Evolutionary conservation across 2,888 invertebrate species (phyloP).

Genomic region (Cataglyphis cursor): DNA sequence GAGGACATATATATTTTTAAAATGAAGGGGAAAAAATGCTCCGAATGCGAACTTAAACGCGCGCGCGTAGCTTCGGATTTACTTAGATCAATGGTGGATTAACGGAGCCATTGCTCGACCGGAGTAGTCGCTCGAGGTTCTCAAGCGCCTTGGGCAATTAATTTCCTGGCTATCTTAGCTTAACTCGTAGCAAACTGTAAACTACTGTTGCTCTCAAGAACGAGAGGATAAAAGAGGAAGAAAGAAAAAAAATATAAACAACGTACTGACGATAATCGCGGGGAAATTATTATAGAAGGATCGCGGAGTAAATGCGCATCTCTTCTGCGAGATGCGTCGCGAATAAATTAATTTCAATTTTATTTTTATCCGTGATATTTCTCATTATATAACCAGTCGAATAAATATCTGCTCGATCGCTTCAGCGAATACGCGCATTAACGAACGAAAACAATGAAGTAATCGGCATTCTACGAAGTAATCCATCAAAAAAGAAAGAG

Average conservation of each 20-base stretch:
- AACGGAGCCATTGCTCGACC: conserved; percentile 63
- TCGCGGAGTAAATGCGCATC: neutral
- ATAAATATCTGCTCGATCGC: neutral
- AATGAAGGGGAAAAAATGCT: neutral
- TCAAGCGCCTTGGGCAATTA: conserved; percentile 69
- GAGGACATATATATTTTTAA: neutral
- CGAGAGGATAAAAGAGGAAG: neutral
- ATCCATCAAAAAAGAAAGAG: neutral
- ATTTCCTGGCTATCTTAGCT: conserved; percentile 65
- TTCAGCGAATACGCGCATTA: neutral
- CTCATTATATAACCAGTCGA: neutral
- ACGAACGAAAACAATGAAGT: neutral
- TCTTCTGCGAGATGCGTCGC: neutral
- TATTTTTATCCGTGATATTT: conserved; percentile 21
- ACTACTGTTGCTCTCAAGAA: conserved; percentile 26
- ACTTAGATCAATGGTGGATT: conserved; percentile 67
- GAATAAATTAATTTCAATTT: conserved; percentile 30
- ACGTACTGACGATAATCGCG: conserved; percentile 11
- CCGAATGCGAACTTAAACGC: neutral
- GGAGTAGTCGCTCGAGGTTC: conserved; percentile 57
- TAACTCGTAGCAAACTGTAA: conserved; percentile 42
- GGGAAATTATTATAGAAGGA: neutral
- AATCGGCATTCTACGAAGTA: neutral
- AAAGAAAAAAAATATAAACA: neutral
- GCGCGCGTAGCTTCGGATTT: conserved; percentile 30